A percentile compares a stretch with the other conserved stretches of the same genome.
phyloP scores from a whole-genome alignment of 2,888 invertebrate genomes.

The Heliconius cydno region DNA sequence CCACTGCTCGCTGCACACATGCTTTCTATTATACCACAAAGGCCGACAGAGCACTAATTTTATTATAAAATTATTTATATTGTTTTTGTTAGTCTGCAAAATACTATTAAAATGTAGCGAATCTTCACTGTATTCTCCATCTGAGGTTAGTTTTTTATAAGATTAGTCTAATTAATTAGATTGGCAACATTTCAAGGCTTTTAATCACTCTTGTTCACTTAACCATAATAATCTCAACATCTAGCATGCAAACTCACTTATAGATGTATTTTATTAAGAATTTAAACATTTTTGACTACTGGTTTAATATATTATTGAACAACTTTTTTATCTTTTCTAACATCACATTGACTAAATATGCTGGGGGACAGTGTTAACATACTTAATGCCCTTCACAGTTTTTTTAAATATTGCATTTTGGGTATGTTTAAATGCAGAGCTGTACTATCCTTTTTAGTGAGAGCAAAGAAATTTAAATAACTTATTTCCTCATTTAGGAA shows the following conservation, averaged over 20 bases:
- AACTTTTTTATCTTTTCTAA: no score
- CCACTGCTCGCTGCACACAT: no score
- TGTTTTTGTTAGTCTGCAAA: background rate
- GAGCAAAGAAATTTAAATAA: no score
- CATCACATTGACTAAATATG: no score
- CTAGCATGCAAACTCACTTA: background rate
- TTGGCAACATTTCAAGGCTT: constrained; percentile 21
- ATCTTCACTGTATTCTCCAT: background rate
- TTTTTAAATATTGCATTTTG: no score
- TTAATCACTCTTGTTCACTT: constrained; percentile 11
- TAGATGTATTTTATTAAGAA: background rate
- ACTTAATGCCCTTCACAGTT: no score
- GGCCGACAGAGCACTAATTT: background rate
- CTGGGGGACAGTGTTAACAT: no score
- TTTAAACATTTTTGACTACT: background rate
- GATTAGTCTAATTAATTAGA: constrained; percentile 9
- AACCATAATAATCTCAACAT: constrained; percentile 8
- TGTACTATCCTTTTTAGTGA: no score
- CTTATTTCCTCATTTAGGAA: no score
- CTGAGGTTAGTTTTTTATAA: constrained; percentile 14
- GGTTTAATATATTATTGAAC: background rate
- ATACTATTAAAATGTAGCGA: background rate
- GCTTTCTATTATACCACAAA: no score
- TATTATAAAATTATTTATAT: background rate
- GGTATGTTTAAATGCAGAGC: no score